Conservation (phyloP, 2,888 invertebrate genomes). For the Pelosia muscerda region DNA sequence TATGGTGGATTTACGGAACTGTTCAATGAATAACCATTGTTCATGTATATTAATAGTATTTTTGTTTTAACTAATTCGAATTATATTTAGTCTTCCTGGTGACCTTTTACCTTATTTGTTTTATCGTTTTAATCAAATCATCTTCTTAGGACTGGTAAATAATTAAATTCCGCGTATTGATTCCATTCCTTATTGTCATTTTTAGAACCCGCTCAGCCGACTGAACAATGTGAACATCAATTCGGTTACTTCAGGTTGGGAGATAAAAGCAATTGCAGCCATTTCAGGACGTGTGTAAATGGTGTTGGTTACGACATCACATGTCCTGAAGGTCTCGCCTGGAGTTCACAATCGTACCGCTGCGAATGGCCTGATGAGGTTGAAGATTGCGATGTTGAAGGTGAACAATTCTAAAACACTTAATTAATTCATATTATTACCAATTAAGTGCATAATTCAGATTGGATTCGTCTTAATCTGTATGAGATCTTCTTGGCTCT, state of each 20-base stretch:
- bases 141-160: neutral
- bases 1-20: neutral
- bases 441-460: neutral
- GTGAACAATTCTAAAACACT: constrained; percentile 70
- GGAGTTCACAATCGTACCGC: constrained; percentile 89
- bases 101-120: constrained; percentile 14
- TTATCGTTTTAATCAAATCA: neutral
- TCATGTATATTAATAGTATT: neutral
- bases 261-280: constrained; percentile 88
- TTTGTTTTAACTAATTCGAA: constrained; percentile 2
- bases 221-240: constrained; percentile 93
- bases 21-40: neutral
- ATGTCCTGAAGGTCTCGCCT: constrained; percentile 95
- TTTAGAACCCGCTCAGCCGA: constrained; percentile 90
- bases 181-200: constrained; percentile 18
- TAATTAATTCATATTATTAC: neutral
- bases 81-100: constrained; percentile 16
- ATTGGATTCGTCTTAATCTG: neutral
- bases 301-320: constrained; percentile 91
- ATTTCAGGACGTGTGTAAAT: constrained; percentile 93
- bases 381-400: constrained; percentile 92
- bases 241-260: constrained; percentile 93
- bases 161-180: neutral
- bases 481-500: constrained; percentile 12
- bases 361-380: constrained; percentile 97